These are phyloP conservation scores for Sclerurus mexicanus DNA, from an alignment of 2,113 vertebrate genomes.

Conservation along the genomic window DNA sequence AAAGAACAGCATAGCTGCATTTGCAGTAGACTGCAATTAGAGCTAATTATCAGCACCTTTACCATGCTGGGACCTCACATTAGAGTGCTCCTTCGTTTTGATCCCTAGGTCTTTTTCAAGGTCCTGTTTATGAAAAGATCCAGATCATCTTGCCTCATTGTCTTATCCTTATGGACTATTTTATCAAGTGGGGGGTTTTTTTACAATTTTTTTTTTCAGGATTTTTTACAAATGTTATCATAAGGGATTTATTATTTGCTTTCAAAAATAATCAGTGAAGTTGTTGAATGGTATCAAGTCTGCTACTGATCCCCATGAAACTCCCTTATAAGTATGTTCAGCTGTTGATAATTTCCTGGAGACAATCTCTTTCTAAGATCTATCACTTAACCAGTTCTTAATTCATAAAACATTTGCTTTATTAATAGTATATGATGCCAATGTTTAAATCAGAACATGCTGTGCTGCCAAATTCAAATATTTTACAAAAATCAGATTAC, in stretches of 20 bases:
- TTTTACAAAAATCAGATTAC: conserved; percentile 52
- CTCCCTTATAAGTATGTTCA: conserved; percentile 34
- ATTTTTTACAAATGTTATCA: conserved; percentile 24
- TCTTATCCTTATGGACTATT: neutral
- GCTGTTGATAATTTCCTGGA: conserved; percentile 60
- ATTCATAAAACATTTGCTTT: conserved; percentile 64
- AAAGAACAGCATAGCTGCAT: neutral
- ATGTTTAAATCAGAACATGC: conserved; percentile 52
- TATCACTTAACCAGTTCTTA: conserved; percentile 56
- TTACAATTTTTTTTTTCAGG: too few species aligned
- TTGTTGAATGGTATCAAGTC: neutral
- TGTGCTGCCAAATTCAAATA: conserved; percentile 47
- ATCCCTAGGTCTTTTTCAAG: neutral
- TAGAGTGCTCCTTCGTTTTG: neutral
- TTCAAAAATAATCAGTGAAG: conserved; percentile 42
- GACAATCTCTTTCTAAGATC: conserved; percentile 55
- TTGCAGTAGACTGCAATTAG: neutral
- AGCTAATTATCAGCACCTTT: conserved; percentile 11
- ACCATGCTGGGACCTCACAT: neutral
- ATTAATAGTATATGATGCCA: conserved; percentile 53
- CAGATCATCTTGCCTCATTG: neutral
- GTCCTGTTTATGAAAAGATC: neutral
- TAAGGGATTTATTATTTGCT: conserved; percentile 39
- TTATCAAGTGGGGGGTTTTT: neutral
- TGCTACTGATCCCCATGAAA: conserved; percentile 51